phyloP scores from a whole-genome alignment of 2,888 invertebrate species.

The Amblyjoppa fuscipennis region DNA sequence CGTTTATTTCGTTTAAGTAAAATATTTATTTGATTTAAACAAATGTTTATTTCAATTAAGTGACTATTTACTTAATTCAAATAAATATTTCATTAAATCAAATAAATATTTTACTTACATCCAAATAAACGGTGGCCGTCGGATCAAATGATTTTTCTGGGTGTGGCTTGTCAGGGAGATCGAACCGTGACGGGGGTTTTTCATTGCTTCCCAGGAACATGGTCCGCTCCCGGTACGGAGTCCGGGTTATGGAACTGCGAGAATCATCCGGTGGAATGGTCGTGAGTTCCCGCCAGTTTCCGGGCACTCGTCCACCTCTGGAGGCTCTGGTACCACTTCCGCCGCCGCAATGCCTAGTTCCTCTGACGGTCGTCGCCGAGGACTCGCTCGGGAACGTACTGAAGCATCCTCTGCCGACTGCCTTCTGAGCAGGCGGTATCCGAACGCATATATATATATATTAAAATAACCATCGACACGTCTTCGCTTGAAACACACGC shows the following conservation, averaged over 20 bases:
- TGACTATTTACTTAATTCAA: too few species aligned
- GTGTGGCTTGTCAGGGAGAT: not conserved
- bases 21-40: too few species aligned
- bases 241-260: conserved; percentile 82
- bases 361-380: conserved; percentile 88
- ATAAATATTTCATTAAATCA: too few species aligned
- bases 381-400: conserved; percentile 90
- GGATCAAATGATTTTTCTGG: too few species aligned
- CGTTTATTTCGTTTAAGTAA: too few species aligned
- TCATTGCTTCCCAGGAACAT: conserved; percentile 77
- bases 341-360: conserved; percentile 79
- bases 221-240: conserved; percentile 81
- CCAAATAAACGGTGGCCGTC: too few species aligned
- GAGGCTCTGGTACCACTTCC: conserved; percentile 82
- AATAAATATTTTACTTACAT: too few species aligned
- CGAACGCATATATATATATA: conserved; percentile 10
- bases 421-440: conserved; percentile 81
- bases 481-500: conserved; percentile 50
- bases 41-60: too few species aligned
- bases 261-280: conserved; percentile 82
- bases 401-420: conserved; percentile 88
- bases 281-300: conserved; percentile 81
- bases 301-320: conserved; percentile 80
- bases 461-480: conserved; percentile 26
- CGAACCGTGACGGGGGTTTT: not conserved